phyloP scores from a whole-genome alignment of 2,888 invertebrate genomes.

The Parnassius smintheus region DNA sequence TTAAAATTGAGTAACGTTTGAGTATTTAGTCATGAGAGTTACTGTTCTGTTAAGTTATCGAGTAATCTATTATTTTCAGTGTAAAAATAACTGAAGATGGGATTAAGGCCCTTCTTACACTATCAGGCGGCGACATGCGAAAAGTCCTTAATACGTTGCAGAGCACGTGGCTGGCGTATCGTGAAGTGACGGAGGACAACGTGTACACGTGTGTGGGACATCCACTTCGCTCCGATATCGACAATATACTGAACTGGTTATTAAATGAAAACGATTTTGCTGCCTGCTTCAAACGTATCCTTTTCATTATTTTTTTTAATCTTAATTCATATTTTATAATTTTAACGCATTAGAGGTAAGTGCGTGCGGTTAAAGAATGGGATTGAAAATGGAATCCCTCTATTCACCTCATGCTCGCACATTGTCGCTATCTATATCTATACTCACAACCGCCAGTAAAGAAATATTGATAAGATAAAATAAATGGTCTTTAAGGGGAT shows the following conservation, averaged over 20 bases:
- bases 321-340: too few relatives aligned
- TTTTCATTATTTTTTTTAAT: constrained; percentile 50
- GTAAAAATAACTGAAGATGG: constrained; percentile 93
- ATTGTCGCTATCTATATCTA: too few relatives aligned
- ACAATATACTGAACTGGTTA: constrained; percentile 92
- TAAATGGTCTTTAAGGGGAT: too few relatives aligned
- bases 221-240: constrained; percentile 94
- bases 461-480: too few relatives aligned
- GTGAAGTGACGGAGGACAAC: constrained; percentile 92
- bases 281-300: constrained; percentile 89
- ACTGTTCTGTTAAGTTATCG: too few relatives aligned
- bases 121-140: constrained; percentile 98
- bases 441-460: too few relatives aligned
- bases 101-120: constrained; percentile 90
- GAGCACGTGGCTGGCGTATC: constrained; percentile 96
- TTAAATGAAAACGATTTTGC: constrained; percentile 89
- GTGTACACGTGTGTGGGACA: constrained; percentile 98
- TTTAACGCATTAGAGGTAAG: too few relatives aligned
- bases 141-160: constrained; percentile 98
- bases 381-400: too few relatives aligned
- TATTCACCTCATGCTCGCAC: too few relatives aligned
- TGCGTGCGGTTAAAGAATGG: too few relatives aligned
- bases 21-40: too few relatives aligned
- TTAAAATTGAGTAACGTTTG: too few relatives aligned
- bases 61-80: constrained; percentile 64